phyloP scores from a whole-genome alignment of 2,113 vertebrate species.

The Pseudopipra pipra region DNA sequence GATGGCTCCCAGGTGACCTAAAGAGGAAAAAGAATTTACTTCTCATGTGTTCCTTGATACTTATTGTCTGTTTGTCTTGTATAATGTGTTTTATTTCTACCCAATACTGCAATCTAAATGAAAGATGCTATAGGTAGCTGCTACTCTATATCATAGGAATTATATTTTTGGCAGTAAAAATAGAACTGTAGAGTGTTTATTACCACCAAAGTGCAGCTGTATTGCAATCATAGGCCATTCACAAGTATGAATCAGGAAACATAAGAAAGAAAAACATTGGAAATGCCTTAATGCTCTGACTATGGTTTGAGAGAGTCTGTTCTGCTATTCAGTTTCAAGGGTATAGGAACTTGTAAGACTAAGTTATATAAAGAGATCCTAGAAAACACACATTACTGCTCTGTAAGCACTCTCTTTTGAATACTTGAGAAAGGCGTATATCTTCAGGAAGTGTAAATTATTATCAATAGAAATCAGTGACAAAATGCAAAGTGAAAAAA shows the following conservation, averaged over 20 bases:
- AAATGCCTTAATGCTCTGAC: neutral
- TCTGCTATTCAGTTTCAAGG: neutral
- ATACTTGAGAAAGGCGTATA: neutral
- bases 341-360: neutral
- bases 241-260: neutral
- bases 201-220: neutral
- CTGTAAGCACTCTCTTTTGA: neutral
- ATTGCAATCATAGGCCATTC: neutral
- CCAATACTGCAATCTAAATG: neutral
- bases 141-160: neutral
- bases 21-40: neutral
- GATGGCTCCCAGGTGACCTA: neutral
- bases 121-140: neutral
- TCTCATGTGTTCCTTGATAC: neutral
- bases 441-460: neutral
- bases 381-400: neutral
- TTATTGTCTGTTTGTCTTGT: neutral
- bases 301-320: neutral
- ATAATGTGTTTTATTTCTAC: neutral
- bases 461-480: neutral
- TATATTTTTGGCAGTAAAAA: neutral
- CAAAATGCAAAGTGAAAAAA: neutral
- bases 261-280: neutral
- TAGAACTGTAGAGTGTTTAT: neutral
- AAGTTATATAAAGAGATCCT: neutral